Evolutionary conservation across 2,113 vertebrate genomes (phyloP), one percentile per base, ranked within the genome.

Genomic region (Entelurus aequoreus): DNA sequence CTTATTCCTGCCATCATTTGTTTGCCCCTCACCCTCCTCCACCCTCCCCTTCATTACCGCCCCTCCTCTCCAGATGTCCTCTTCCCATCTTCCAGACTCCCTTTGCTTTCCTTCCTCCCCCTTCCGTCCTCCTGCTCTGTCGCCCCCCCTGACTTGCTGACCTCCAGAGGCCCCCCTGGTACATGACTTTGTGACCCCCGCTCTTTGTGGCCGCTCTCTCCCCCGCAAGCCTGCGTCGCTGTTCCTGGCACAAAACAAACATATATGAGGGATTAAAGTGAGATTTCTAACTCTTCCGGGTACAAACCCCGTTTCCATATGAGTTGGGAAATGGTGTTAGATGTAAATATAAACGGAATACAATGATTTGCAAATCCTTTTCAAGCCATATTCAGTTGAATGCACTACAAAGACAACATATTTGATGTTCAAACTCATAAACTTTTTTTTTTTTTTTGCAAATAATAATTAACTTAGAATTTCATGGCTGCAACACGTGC

Each of bases 61-160:
- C 53, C 85, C 82, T 84, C 87, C 85, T 83, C 85, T 86, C 87
- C 87, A 88, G 87, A 88, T 88, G 87, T 87, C 87, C 87, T 68
- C 62, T 55, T 86, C 84, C 87, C 86, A 87, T 88, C 87, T 87
- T 86, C 81, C 87, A 88, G 85, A 88, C 85, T 77, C 84, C 84
- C 81, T 87, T 21, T 12, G 42, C 42, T 61, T 69, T 77, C 78
- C 74, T 84, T 84, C 85, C 79, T 88, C 82, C 81, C 53, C 76
- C 63, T 76, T 61, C 66, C 76, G 82, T 28, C 83, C 85, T 82
- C 76, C 81, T 78, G 80, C 62, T 78, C 60, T 52, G 62, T 75
- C 48, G 0, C 66, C 72, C 69, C 78, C 69, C 78, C 60, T 63
- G 85, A 84, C 85, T 85, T 74, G 66, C 68, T 87, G 87, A 88